phyloP scores from a whole-genome alignment of 2,797 vertebrate genomes.

The Pangasius sanitwongsei region DNA sequence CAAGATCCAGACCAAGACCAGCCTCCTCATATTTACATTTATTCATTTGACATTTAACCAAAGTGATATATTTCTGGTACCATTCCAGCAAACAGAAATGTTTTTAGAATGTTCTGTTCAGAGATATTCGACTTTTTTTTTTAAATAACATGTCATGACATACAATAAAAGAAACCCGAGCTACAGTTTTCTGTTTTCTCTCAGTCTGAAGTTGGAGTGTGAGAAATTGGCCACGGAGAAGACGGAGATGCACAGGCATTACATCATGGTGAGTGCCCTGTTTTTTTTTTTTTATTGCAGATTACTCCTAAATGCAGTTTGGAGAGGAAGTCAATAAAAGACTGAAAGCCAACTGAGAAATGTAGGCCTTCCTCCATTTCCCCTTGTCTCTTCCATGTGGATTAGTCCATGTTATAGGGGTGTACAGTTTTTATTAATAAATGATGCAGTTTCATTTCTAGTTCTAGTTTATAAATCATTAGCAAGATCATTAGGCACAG shows the following conservation, averaged over 20 bases:
- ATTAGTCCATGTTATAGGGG: background rate
- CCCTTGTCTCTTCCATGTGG: background rate
- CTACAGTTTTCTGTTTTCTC: conserved; percentile 12
- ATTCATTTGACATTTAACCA: background rate
- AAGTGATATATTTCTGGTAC: background rate
- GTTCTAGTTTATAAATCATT: conserved; percentile 24
- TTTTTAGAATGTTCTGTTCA: background rate
- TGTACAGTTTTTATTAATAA: background rate
- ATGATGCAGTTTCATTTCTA: conserved; percentile 13
- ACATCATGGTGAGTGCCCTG: conserved; percentile 76
- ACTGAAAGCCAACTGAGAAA: background rate
- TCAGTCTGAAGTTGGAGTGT: conserved; percentile 83
- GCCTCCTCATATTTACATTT: background rate
- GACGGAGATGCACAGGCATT: conserved; percentile 85
- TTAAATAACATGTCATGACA: background rate
- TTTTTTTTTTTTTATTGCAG: background rate
- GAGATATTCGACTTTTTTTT: background rate
- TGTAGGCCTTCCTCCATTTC: background rate
- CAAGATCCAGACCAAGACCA: background rate
- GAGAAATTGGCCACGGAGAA: conserved; percentile 84
- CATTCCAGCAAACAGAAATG: background rate
- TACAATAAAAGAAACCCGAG: background rate
- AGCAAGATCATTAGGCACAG: background rate
- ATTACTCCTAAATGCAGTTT: conserved; percentile 52
- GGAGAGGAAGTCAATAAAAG: conserved; percentile 35